Base-by-base conservation (phyloP, 2,888 invertebrate species). In the Ophioninae sp. region DNA sequence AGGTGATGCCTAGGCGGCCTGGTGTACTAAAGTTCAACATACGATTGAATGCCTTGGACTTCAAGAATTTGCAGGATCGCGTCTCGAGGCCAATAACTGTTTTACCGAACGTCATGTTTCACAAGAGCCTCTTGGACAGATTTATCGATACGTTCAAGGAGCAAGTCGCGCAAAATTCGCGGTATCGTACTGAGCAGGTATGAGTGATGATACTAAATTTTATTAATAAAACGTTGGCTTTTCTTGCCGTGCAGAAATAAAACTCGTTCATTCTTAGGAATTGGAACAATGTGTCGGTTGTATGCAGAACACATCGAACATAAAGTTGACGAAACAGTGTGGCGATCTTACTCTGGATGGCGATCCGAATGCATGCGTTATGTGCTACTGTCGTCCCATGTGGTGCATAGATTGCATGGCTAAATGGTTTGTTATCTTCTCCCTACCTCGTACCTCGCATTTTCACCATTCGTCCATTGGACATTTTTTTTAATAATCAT, bases 401-500 rank as follows among this genome's bases (percentile, higher is more conserved):
- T 98, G 98, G 98, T 98, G 98, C 93, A 93, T 95, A 30, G 95
- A 96, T 86, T 98, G 97, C 92, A 95, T 97, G 94, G 97, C 95
- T 0, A 95, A 96, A 89, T 97, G 97, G 97, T 94, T 85, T 88
- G 88, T 44, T 57, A 82, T 39, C 50, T 50, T 50, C 1, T 82
- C 21, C 68, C 21, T 6, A 59, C 20, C 21, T 44, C 20, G 6
- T 21, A 10, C 17, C 0, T 5, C 0, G 2, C n/a, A 59, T 6
- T 21, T 20, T 59, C 59, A 30, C 21, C 59, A 21, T 8, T 6
- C 5, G 21, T 21, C 59, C 21, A 20, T 7, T 59, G 0, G 50
- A 50, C 13, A 6, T 17, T 50, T 50, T 0, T 17, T 6, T 3
- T 13, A 10, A 1, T 17, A 50, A 50, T 5, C 50, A 50, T 50